Evolutionary conservation across 2,888 invertebrate genomes (phyloP).

Genomic region (Tanytarsus gracilentus): DNA sequence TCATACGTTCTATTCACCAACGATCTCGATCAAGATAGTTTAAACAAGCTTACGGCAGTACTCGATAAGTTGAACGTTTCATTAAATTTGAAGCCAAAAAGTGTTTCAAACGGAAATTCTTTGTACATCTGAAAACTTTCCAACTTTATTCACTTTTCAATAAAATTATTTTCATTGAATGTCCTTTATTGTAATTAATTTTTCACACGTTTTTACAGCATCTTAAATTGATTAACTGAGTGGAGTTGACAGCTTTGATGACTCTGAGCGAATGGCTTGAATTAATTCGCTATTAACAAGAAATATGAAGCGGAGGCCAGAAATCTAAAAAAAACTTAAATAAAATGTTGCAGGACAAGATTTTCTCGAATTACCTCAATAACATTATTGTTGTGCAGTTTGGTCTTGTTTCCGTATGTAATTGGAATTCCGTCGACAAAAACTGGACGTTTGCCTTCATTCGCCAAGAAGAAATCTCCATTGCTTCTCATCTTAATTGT

Average conservation of each 20-base stretch:
- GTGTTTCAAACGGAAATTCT: too few relatives aligned
- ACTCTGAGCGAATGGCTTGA: slow-evolving; percentile 79
- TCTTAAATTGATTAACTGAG: slow-evolving; percentile 38
- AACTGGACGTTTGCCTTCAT: slow-evolving; percentile 89
- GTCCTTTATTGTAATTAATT: too few relatives aligned
- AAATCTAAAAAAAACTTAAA: slow-evolving; percentile 53
- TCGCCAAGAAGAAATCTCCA: slow-evolving; percentile 90
- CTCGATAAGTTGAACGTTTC: too few relatives aligned
- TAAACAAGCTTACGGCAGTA: too few relatives aligned
- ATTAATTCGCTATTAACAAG: slow-evolving; percentile 87
- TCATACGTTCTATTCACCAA: too few relatives aligned
- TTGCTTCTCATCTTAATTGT: slow-evolving; percentile 81
- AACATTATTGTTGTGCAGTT: slow-evolving; percentile 86
- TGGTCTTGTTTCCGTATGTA: slow-evolving; percentile 77
- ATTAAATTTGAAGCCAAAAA: too few relatives aligned
- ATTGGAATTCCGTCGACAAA: slow-evolving; percentile 91
- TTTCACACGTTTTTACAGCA: too few relatives aligned
- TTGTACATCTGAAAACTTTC: too few relatives aligned
- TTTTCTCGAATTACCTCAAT: slow-evolving; percentile 61
- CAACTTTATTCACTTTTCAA: too few relatives aligned
- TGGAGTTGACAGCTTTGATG: slow-evolving; percentile 64
- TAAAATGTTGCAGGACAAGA: slow-evolving; percentile 16
- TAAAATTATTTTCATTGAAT: too few relatives aligned
- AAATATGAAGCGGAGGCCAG: slow-evolving; percentile 85
- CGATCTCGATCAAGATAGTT: too few relatives aligned